Evolutionary conservation across 2,888 invertebrate species (phyloP).

Genomic region (Synergus itoensis): DNA sequence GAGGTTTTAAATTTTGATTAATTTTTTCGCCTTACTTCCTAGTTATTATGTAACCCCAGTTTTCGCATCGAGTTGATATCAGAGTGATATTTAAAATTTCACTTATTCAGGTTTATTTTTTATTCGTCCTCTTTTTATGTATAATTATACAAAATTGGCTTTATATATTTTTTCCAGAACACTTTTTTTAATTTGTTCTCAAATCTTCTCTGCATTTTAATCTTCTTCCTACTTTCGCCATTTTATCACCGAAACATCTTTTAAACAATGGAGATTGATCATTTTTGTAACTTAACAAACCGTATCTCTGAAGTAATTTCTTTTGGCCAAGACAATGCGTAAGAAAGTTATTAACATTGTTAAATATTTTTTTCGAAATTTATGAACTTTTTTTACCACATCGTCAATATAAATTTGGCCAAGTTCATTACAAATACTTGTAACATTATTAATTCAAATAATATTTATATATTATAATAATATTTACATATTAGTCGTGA

Average conservation of each 20-base stretch:
- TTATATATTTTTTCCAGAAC: background rate
- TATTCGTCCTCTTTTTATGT: background rate
- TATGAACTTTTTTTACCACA: too few species aligned
- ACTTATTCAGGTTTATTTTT: background rate
- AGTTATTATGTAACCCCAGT: background rate
- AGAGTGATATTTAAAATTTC: too few species aligned
- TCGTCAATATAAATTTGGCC: too few species aligned
- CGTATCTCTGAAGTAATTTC: slow-evolving; percentile 20
- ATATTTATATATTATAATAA: background rate
- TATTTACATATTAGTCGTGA: background rate
- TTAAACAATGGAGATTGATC: slow-evolving; percentile 18
- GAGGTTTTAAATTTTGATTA: background rate
- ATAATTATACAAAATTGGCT: too few species aligned
- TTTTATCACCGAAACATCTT: slow-evolving; percentile 2
- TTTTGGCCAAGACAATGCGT: slow-evolving; percentile 2
- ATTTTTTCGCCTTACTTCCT: background rate
- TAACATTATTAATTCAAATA: background rate
- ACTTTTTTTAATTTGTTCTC: background rate
- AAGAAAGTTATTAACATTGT: too few species aligned
- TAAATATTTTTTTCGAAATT: too few species aligned
- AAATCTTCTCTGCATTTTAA: background rate
- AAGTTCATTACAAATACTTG: background rate
- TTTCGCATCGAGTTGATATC: background rate
- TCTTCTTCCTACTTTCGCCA: slow-evolving; percentile 22
- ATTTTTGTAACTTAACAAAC: slow-evolving; percentile 25